phyloP scores from a whole-genome alignment of 2,888 invertebrate genomes.

The Pheosia tremula region DNA sequence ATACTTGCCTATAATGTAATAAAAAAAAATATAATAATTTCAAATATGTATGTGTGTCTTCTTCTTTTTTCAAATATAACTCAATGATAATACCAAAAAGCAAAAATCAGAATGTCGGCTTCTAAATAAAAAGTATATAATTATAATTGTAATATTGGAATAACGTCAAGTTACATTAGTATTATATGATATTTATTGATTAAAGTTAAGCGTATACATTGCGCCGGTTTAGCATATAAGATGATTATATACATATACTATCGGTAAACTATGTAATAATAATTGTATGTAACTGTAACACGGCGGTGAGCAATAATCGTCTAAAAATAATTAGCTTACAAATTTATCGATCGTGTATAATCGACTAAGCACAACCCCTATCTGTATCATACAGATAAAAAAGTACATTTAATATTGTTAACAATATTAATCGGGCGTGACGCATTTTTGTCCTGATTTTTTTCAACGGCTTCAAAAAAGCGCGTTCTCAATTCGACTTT shows the following conservation, averaged over 20 bases:
- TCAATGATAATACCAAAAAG: conserved; percentile 13
- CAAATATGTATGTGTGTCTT: too few species aligned
- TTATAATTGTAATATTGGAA: conserved; percentile 63
- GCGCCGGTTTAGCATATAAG: conserved; percentile 34
- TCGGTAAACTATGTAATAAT: conserved; percentile 33
- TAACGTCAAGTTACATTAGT: conserved; percentile 61
- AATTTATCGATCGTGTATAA: conserved; percentile 11
- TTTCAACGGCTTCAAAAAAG: too few species aligned
- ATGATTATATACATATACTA: conserved; percentile 35
- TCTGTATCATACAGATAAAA: background rate
- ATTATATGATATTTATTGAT: conserved; percentile 48
- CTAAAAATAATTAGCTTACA: conserved; percentile 18
- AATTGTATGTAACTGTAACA: conserved; percentile 27
- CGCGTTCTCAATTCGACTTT: too few species aligned
- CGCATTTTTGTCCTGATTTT: too few species aligned
- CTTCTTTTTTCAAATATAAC: too few species aligned
- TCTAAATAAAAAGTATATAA: conserved; percentile 38
- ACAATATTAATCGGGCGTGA: too few species aligned
- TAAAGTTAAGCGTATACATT: conserved; percentile 35
- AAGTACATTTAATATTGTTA: background rate
- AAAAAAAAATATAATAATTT: too few species aligned
- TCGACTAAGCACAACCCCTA: conserved; percentile 24
- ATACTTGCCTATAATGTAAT: too few species aligned
- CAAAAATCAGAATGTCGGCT: conserved; percentile 27
- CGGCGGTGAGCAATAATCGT: conserved; percentile 43